Evolutionary conservation across 2,113 vertebrate genomes (phyloP), one percentile per base, ranked within the genome.

Genomic region (Geococcyx californianus): DNA sequence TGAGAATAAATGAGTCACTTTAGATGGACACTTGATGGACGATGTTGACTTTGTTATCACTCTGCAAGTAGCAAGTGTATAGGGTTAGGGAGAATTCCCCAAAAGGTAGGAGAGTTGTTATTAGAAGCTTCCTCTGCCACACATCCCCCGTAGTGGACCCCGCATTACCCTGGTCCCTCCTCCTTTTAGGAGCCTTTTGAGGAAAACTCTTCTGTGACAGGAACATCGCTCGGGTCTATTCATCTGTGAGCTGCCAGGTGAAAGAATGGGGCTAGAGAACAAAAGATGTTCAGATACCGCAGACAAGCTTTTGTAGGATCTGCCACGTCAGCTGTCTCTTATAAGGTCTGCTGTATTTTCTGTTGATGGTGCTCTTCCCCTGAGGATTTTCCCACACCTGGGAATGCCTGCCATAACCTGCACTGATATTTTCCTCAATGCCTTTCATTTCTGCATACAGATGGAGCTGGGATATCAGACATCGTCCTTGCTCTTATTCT

Each of bases 241-340:
- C 90, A 96, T 96, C 93, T 96, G 64, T 64, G 88, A 95, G 88
- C 93, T 97, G 94, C 93, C 93, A 95, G 94, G 96, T 97, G 93
- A 97, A 96, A 97, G 94, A 95, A 96, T 94, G 80, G 79, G 88
- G 90, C 85, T 95, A 87, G 93, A 78, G 92, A 97, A 96, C 94
- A 97, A 96, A 97, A 95, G 94, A 87, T 52, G 2, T 89, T 95
- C 85, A 90, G 94, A 95, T 96, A 89, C 63, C 1, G 52, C 88
- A 97, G 96, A 94, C 83, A 90, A 56, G 93, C 94, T 95, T 91
- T 96, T 92, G 95, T 95, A 96, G 94, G 84, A 94, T 94, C 86
- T 94, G 94, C 95, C 93, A 95, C 47, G 49, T 96, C 95, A 97
- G 95, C 95, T 94, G 94, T 97, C 94, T 96, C 90, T 91, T 83